A percentile compares a stretch with the other conserved stretches of the same genome.
These are phyloP conservation scores for Falco columbarius DNA, from an alignment of 2,797 vertebrate species.

Conservation along the genomic window DNA sequence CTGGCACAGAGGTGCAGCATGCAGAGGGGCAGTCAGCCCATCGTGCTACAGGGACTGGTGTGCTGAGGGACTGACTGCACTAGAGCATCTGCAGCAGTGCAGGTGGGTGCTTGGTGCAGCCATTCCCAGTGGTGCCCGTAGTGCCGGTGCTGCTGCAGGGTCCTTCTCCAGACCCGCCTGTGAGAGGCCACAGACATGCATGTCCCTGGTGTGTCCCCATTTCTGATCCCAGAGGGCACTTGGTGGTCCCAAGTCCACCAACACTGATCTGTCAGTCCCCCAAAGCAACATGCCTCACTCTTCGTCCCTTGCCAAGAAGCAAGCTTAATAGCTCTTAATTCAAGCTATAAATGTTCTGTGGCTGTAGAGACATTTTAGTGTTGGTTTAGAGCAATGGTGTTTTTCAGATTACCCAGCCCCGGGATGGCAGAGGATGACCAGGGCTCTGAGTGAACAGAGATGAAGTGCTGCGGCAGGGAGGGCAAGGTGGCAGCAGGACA, in stretches of 20 bases:
- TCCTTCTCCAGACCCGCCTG: not conserved
- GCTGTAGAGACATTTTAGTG: not conserved
- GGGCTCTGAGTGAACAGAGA: not conserved
- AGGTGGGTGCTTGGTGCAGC: rapidly evolving
- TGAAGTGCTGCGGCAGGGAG: no score
- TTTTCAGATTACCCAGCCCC: not conserved
- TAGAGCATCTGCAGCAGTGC: rapidly evolving
- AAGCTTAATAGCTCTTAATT: not conserved
- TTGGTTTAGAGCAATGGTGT: not conserved
- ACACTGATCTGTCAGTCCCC: rapidly evolving
- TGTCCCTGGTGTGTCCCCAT: rapidly evolving
- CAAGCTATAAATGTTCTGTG: not conserved
- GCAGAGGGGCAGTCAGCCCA: not conserved
- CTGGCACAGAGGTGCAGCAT: not conserved
- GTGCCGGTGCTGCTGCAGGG: not conserved
- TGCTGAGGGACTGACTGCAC: not conserved
- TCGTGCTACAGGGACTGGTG: rapidly evolving
- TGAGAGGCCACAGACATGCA: rapidly evolving
- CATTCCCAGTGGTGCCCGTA: not conserved
- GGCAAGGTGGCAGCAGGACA: no score
- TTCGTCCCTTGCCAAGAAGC: not conserved
- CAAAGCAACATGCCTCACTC: not conserved
- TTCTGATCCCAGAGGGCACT: not conserved
- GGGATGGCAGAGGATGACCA: not conserved
- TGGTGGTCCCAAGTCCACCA: no score